Evolutionary conservation across 1,140 invertebrate species (phyloP), one percentile per base, ranked within the genome.

Genomic region (Phthorimaea operculella): DNA sequence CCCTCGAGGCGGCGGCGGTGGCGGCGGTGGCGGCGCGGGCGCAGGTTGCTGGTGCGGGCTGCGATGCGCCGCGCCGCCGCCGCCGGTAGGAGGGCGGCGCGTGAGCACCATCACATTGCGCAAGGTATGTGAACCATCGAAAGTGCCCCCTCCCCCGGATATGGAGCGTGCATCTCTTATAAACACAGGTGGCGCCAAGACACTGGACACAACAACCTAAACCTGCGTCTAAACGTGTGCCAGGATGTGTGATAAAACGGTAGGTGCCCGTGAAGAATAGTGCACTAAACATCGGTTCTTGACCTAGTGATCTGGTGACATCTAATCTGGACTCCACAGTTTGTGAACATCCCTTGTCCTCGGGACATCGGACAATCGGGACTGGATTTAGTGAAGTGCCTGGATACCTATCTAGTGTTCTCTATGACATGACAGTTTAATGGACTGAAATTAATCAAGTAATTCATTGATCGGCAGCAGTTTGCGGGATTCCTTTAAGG

Each of bases 111-210:
- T 74, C 63, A 59, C 64, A 60, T 84, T 84, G 70, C 79, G 75
- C 68, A 82, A 84, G 60, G 51, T 62, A 70, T 72, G 64, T 70
- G 71, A 76, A 74, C 73, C 79, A 82, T 81, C 72, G 79, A 81
- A 79, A 81, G 79, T 83, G 63, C 75, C 73, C 81, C 78, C 78
- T 74, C 76, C 76, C 62, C 69, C 69, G 69, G 72, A 76, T 79
- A 66, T 73, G 62, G 73, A 76, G 72, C 70, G 74, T 54, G 62
- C 67, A 81, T 72, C 75, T 79, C 70, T 79, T 84, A 84, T 83
- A 85, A 79, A 75, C 78, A 75, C 73, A 71, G 73, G 75, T 76
- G 71, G 62, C 64, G 69, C 64, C 77, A 68, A 64, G 54, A 60
- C 58, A 58, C 68, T 80, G 74, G 78, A 85, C 81, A 85, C 66